phyloP scores from a whole-genome alignment of 2,888 invertebrate genomes.

The Zygothrica quintamaculata region DNA sequence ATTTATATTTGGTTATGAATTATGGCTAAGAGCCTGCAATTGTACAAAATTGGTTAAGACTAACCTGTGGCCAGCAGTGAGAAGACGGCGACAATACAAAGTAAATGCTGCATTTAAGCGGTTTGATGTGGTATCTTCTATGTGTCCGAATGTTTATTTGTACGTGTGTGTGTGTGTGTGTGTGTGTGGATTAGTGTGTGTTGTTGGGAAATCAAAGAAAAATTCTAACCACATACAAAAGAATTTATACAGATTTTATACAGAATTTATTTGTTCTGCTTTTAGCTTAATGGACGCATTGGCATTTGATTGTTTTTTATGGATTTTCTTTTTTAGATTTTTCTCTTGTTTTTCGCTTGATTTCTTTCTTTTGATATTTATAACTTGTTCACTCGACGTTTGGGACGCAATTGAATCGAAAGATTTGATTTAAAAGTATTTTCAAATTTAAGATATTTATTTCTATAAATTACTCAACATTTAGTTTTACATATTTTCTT shows the following conservation, averaged over 20 bases:
- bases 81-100: conserved; percentile 51
- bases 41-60: conserved; percentile 39
- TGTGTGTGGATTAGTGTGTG: no score
- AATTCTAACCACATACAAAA: conserved; percentile 17
- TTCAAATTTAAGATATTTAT: conserved; percentile 23
- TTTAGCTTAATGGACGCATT: conserved; percentile 44
- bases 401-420: conserved; percentile 51
- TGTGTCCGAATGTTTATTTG: conserved; percentile 23
- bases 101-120: conserved; percentile 65
- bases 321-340: conserved; percentile 43
- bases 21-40: conserved; percentile 38
- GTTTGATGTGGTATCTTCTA: no score
- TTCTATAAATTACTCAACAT: conserved; percentile 50
- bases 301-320: conserved; percentile 50
- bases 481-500: conserved; percentile 11
- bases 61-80: conserved; percentile 63
- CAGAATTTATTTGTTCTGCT: background rate
- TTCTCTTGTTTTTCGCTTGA: conserved; percentile 2
- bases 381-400: conserved; percentile 56
- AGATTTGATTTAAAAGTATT: conserved; percentile 41
- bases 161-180: conserved; percentile 29
- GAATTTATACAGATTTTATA: no score
- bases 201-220: conserved; percentile 14
- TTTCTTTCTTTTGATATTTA: conserved; percentile 39
- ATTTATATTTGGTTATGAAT: conserved; percentile 19